Base-by-base conservation (phyloP, 2,888 invertebrate genomes). In the Caenorhabditis sp. region DNA sequence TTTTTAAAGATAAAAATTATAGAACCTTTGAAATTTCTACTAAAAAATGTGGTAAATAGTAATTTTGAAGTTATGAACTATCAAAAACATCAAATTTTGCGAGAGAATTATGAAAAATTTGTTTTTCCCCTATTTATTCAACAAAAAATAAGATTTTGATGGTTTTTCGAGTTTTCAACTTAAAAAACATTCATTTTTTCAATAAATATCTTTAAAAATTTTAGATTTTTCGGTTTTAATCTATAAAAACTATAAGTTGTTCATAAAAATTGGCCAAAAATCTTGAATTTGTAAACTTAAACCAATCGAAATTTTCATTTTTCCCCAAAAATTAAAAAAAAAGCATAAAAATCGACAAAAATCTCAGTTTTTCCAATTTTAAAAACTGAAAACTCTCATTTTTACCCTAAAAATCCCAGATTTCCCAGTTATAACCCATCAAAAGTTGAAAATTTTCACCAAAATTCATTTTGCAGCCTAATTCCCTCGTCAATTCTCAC, bases 401-500 rank as follows among this genome's bases (percentile, higher is more conserved):
- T 50, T 14, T 50, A 3, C 50, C 3, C n/a, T 8, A 4, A 50
- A 14, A 50, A 3, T n/a, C n/a, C n/a, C n/a, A n/a, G n/a, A n/a
- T n/a, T n/a, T n/a, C n/a, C n/a, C n/a, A n/a, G n/a, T 50, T 50
- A 31, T 6, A 31, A 31, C 4, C 10, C 31, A 31, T 6, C 4
- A 4, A 31, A 31, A 31, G 5, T 31, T 31, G 31, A 10, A 31
- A 31, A 4, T 10, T 31, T 31, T 31, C 31, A 31, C 10, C 31
- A 31, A 31, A 31, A 10, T 31, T 31, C 5, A 31, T 10, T 43
- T 69, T 75, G 27, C 66, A 79, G 80, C 12, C 1, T 66, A 0
- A 62, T 81, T 17, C 70, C 76, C 3, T 59, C 58, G 2, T 50
- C 58, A 21, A 49, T 66, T 23, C 64, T 76, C 53, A 50, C 66